Percentiles rank a stretch among this genome's conserved stretches.
These are phyloP conservation scores for Halisarca cf. caerulea DNA, from an alignment of 37 sponge, comb jelly and placozoan species.

Conservation along the genomic window DNA sequence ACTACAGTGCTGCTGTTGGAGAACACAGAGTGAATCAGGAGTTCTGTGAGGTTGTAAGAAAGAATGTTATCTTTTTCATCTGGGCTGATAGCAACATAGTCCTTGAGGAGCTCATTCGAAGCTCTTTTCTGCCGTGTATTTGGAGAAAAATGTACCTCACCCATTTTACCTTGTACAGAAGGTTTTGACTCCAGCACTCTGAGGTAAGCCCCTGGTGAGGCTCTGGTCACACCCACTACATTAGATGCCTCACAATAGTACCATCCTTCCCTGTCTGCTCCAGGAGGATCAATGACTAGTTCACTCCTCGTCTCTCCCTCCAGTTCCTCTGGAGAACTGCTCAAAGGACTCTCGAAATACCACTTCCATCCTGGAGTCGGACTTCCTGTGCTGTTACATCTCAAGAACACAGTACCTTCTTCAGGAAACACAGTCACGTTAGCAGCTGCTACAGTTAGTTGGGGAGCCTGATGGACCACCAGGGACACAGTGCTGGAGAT, in stretches of 20 bases:
- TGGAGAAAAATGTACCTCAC: too few relatives aligned
- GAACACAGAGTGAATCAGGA: too few relatives aligned
- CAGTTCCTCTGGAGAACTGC: not conserved
- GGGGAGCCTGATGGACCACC: constrained; percentile 17
- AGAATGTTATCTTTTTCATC: too few relatives aligned
- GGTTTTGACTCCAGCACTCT: too few relatives aligned
- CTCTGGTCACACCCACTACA: not conserved
- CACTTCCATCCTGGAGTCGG: constrained; percentile 19
- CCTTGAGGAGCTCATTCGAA: too few relatives aligned
- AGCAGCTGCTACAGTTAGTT: not conserved
- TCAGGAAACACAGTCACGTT: constrained; percentile 3
- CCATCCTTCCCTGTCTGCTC: not conserved
- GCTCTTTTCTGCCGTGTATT: too few relatives aligned
- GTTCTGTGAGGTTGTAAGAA: too few relatives aligned
- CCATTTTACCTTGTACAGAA: too few relatives aligned
- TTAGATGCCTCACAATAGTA: constrained; percentile 19
- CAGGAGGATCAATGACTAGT: not conserved
- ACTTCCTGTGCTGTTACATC: not conserved
- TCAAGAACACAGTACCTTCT: constrained; percentile 1
- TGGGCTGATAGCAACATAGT: too few relatives aligned
- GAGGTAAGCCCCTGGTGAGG: too few relatives aligned
- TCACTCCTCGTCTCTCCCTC: constrained; percentile 9
- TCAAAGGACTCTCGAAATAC: not conserved
- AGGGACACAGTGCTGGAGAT: not conserved
- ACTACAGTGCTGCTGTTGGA: too few relatives aligned